These are phyloP conservation scores for Drosophila nr. medialis DNA, from an alignment of 2,888 invertebrate genomes.

Conservation along the genomic window DNA sequence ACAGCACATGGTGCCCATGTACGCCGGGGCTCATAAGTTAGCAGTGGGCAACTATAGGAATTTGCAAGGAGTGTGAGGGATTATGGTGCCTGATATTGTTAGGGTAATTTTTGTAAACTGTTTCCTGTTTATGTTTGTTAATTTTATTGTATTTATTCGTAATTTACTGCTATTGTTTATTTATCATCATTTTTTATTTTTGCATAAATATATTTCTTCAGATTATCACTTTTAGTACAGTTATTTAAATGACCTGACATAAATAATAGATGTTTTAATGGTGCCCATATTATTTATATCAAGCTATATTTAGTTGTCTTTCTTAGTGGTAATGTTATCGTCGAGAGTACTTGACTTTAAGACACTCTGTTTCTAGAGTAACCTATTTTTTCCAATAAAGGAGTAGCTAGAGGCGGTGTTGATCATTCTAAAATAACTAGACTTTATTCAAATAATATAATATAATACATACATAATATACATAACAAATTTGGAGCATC, in stretches of 20 bases:
- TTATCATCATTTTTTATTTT: constrained; percentile 20
- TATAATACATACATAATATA: neutral
- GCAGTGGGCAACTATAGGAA: constrained; percentile 39
- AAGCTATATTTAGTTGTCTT: neutral
- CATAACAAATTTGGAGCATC: neutral
- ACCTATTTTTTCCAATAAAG: neutral
- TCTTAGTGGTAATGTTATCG: neutral
- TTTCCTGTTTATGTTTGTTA: constrained; percentile 49
- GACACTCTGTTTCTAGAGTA: neutral
- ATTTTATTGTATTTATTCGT: constrained; percentile 58
- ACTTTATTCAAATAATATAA: neutral
- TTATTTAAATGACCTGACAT: neutral
- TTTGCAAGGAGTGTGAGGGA: constrained; percentile 47
- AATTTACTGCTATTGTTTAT: constrained; percentile 64
- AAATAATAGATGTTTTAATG: neutral
- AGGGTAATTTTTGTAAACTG: constrained; percentile 37
- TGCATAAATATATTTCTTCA: constrained; percentile 53
- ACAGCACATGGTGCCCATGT: constrained; percentile 82
- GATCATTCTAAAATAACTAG: neutral
- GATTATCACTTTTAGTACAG: neutral
- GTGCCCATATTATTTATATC: neutral
- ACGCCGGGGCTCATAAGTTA: constrained; percentile 73
- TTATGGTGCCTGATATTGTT: neutral
- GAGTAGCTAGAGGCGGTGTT: neutral
- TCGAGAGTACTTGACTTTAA: neutral